These are phyloP conservation scores for Leptobrachium leishanense DNA, from an alignment of 2,113 vertebrate species.

Conservation along the genomic window DNA sequence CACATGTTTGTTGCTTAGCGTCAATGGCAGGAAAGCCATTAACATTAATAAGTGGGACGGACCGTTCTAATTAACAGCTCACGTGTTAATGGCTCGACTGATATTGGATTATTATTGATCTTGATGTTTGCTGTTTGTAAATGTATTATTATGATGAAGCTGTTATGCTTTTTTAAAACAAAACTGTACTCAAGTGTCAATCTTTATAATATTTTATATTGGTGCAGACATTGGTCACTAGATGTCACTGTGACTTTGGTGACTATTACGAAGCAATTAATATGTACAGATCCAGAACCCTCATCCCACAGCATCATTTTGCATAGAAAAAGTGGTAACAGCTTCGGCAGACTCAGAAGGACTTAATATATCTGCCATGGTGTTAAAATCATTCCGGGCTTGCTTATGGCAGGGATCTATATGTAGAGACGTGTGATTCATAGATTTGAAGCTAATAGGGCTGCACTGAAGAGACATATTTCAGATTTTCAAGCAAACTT, in stretches of 20 bases:
- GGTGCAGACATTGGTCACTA: not conserved
- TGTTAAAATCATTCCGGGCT: constrained; percentile 10
- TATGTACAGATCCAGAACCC: not conserved
- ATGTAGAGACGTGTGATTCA: constrained; percentile 23
- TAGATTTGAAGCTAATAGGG: constrained; percentile 1
- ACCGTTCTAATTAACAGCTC: too few relatives aligned
- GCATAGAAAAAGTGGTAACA: not conserved
- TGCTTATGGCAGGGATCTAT: constrained; percentile 10
- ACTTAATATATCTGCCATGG: not conserved
- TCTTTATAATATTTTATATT: too few relatives aligned
- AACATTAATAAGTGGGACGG: too few relatives aligned
- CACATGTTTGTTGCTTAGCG: too few relatives aligned
- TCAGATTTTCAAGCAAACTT: too few relatives aligned
- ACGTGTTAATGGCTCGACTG: too few relatives aligned
- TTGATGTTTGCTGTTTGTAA: too few relatives aligned
- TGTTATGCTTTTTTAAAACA: too few relatives aligned
- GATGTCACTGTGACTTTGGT: constrained; percentile 12
- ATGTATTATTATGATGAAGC: too few relatives aligned
- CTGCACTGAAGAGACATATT: not conserved
- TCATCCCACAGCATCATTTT: not conserved
- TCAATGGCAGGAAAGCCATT: too few relatives aligned
- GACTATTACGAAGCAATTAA: not conserved
- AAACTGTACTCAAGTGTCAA: too few relatives aligned
- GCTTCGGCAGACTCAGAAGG: not conserved
- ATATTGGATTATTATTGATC: too few relatives aligned